These are phyloP conservation scores for Coregonus clupeaformis DNA, from an alignment of 2,113 vertebrate genomes.

Conservation along the genomic window DNA sequence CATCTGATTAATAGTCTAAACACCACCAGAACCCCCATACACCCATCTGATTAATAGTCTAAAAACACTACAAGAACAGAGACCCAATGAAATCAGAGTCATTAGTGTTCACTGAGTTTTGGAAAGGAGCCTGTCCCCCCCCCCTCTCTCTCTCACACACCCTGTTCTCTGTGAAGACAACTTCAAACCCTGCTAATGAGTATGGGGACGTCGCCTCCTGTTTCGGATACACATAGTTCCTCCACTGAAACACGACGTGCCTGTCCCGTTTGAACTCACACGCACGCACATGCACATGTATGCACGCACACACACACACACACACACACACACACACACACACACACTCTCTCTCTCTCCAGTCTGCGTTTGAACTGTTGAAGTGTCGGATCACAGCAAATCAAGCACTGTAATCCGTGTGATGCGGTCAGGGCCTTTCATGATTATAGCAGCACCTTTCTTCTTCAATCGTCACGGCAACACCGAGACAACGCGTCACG, in stretches of 20 bases:
- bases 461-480: constrained; percentile 58
- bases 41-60: no score
- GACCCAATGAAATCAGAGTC: not conserved
- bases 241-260: no score
- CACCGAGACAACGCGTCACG: constrained; percentile 48
- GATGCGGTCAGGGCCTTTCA: constrained; percentile 68
- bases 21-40: no score
- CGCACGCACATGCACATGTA: constrained; percentile 1
- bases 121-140: constrained; percentile 19
- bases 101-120: not conserved
- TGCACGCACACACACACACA: no score
- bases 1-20: no score
- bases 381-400: constrained; percentile 24
- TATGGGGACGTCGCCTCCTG: no score
- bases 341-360: no score
- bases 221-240: no score
- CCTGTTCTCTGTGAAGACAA: no score
- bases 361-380: no score
- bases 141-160: constrained; percentile 23
- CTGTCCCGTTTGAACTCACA: constrained; percentile 54
- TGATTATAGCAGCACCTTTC: constrained; percentile 69
- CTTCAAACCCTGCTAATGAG: no score
- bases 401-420: constrained; percentile 68
- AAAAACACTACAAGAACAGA: not conserved
- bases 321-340: no score